A percentile compares a stretch with the other conserved stretches of the same genome.
Evolutionary conservation across 2,113 vertebrate species (phyloP).

Genomic region (Cavia aperea): DNA sequence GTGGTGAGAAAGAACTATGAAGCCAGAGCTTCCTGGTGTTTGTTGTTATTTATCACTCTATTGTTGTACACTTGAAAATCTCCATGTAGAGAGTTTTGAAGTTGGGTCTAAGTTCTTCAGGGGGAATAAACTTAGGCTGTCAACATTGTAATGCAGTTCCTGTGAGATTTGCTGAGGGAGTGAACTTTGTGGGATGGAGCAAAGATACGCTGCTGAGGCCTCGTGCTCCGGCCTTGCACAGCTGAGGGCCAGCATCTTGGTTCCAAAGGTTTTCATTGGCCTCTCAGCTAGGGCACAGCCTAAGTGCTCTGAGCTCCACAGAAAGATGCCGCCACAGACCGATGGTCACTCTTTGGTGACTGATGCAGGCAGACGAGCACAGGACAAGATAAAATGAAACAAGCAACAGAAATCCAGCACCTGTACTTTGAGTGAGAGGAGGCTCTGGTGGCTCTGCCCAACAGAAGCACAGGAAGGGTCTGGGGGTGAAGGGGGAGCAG

Average conservation of each 20-base stretch:
- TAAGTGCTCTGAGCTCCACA: background rate
- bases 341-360: background rate
- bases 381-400: background rate
- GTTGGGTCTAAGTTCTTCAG: background rate
- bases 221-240: background rate
- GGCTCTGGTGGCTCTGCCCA: background rate
- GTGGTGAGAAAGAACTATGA: background rate
- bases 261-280: background rate
- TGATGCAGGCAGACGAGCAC: background rate
- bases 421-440: background rate
- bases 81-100: background rate
- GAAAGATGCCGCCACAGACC: background rate
- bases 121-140: background rate
- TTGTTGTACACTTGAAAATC: background rate
- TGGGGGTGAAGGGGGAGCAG: background rate
- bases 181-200: background rate
- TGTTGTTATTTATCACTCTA: background rate
- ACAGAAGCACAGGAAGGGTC: too few species aligned
- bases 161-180: background rate
- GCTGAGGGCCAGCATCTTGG: background rate
- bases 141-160: background rate
- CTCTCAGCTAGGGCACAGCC: background rate
- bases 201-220: fast-evolving
- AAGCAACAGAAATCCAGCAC: background rate
- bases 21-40: background rate